Percentiles rank a stretch among this genome's conserved stretches.
phyloP scores from a whole-genome alignment of 30 jellyfish, hydroid and myxozoan species.

The Phacellophora camtschatica region DNA sequence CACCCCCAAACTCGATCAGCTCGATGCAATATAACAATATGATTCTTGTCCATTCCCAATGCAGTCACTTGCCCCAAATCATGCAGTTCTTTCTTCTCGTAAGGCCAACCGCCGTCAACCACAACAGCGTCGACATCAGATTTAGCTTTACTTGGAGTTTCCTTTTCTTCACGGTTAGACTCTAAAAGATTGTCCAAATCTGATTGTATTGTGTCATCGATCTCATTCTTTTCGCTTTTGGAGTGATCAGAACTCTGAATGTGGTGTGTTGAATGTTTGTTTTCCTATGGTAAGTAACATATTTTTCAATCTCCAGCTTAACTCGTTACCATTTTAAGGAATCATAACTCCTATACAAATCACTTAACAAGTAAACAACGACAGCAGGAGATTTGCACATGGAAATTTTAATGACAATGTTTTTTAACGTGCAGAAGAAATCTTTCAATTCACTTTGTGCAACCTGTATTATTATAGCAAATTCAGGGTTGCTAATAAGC shows the following conservation, averaged over 20 bases:
- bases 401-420: no score
- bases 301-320: no score
- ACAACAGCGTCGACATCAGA: neutral
- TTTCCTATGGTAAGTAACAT: no score
- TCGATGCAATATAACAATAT: conserved; percentile 62
- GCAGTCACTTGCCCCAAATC: conserved; percentile 58
- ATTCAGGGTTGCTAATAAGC: no score
- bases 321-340: no score
- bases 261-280: no score
- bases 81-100: neutral
- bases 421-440: no score
- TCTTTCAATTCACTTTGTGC: no score
- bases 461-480: no score
- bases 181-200: conserved; percentile 16
- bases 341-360: no score
- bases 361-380: no score
- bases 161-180: neutral
- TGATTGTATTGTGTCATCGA: conserved; percentile 4
- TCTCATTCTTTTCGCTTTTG: neutral
- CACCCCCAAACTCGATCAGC: conserved; percentile 72
- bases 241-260: neutral
- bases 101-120: conserved; percentile 73
- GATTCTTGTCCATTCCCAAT: conserved; percentile 27
- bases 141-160: neutral
- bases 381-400: no score